Evolutionary conservation across 2,113 vertebrate genomes (phyloP), one percentile per base, ranked within the genome.

Genomic region (Galemys pyrenaicus): DNA sequence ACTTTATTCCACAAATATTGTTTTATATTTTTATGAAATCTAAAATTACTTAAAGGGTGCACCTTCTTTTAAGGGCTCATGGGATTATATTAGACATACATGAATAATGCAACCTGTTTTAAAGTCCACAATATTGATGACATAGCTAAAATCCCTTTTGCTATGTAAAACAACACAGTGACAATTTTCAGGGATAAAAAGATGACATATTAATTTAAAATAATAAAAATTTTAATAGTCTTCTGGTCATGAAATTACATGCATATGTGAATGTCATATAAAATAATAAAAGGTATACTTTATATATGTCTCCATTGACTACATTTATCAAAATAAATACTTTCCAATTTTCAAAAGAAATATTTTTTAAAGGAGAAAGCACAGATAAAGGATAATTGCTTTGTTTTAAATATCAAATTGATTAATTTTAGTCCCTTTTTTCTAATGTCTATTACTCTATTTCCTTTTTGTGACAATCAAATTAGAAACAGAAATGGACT

Each of bases 401-500:
- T 74, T 37, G 28, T 77, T 58, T 65, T 82, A 51, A 54, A 93
- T 86, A 89, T 54, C 19, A 6, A 28, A 30, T 46, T 81, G 22
- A 58, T 24, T 46, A 35, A 64, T 71, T 41, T 78, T 79, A 82
- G 84, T 56, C 11, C 1, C 11, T 32, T 82, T 17, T 89, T 73
- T 95, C 10, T 1, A 75, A 56, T 77, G 78, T 73, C 22, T 68
- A 8, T 19, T 74, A n/a, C 26, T 58, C 20, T 82, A 37, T 81
- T 90, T 71, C 4, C 15, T 87, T 65, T 91, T 65, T 49, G 9
- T 83, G 73, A 11, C 6, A 44, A n/a, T 54, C 4, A 78, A 90
- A 75, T 96, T 87, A 87, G 80, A 90, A 90, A 83, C 24, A 91
- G 49, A 80, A 19, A 4, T 24, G 44, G 26, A 65, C 37, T 87